Evolutionary conservation across 2,797 vertebrate genomes (phyloP).

Genomic region (Galagoides demidoff): DNA sequence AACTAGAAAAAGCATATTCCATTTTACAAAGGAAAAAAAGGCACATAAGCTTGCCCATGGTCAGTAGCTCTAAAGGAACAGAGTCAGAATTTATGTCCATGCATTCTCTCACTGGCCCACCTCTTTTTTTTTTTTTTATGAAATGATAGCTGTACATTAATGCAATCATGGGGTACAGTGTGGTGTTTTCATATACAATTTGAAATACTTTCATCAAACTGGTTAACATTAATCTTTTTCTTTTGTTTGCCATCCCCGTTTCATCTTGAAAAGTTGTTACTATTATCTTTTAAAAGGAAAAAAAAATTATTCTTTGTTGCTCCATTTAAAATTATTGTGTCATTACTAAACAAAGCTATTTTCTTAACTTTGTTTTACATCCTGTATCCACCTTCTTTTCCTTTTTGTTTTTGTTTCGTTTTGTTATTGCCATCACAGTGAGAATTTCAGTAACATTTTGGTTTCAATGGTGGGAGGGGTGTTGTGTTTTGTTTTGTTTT

Average conservation of each 20-base stretch:
- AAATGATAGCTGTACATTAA: too few relatives aligned
- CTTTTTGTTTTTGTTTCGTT: neutral
- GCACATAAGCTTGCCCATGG: too few relatives aligned
- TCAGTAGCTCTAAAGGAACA: too few relatives aligned
- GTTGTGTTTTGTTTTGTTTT: too few relatives aligned
- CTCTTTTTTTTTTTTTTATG: too few relatives aligned
- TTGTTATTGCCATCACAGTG: neutral
- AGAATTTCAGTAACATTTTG: neutral
- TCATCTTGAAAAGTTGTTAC: neutral
- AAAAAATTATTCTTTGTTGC: neutral
- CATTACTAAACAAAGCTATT: neutral
- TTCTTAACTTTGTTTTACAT: neutral
- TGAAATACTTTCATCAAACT: too few relatives aligned
- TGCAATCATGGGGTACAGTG: too few relatives aligned
- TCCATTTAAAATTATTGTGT: slow-evolving; percentile 32
- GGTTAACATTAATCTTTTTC: neutral
- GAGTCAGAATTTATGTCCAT: too few relatives aligned
- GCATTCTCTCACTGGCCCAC: too few relatives aligned
- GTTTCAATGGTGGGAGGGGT: neutral
- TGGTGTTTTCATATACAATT: too few relatives aligned
- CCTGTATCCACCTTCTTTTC: neutral
- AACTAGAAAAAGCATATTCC: too few relatives aligned
- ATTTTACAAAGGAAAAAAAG: too few relatives aligned
- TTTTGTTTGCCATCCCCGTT: neutral
- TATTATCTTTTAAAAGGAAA: neutral